These are phyloP conservation scores for Cochlearius cochlearius DNA, from an alignment of 2,113 vertebrate species.

Conservation along the genomic window DNA sequence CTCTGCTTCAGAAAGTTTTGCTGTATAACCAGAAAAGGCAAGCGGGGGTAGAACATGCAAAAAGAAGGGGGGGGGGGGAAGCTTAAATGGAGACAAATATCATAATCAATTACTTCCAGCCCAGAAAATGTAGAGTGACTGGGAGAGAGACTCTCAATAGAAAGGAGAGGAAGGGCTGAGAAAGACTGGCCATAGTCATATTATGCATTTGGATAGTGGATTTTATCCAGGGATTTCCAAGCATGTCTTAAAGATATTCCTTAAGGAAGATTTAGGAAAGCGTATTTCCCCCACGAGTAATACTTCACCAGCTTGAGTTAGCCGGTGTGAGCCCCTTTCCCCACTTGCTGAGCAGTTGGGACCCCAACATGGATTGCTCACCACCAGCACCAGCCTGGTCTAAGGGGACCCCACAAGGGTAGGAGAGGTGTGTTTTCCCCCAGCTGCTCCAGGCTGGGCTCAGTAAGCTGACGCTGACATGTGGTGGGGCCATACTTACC, in stretches of 20 bases:
- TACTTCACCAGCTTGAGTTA: background rate
- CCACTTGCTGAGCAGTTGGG: background rate
- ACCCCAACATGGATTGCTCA: accelerated
- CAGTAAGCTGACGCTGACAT: background rate
- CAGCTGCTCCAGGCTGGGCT: background rate
- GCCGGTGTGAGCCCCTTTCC: background rate
- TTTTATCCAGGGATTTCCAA: background rate
- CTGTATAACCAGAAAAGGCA: background rate
- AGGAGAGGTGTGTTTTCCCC: background rate
- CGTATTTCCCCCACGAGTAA: background rate
- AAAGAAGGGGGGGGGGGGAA: background rate
- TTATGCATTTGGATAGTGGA: background rate
- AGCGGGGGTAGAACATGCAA: background rate
- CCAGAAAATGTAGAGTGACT: background rate
- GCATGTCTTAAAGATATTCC: background rate
- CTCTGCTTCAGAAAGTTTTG: background rate
- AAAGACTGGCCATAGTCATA: background rate
- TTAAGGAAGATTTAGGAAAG: background rate
- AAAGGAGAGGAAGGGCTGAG: background rate
- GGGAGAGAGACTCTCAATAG: background rate
- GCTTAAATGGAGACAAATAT: background rate
- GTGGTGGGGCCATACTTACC: background rate
- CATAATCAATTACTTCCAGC: background rate
- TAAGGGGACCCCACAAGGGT: background rate
- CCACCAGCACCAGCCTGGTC: background rate